A percentile compares a stretch with the other conserved stretches of the same genome.
phyloP scores from a whole-genome alignment of 2,888 invertebrate genomes.

The Microplitis deprimator region DNA sequence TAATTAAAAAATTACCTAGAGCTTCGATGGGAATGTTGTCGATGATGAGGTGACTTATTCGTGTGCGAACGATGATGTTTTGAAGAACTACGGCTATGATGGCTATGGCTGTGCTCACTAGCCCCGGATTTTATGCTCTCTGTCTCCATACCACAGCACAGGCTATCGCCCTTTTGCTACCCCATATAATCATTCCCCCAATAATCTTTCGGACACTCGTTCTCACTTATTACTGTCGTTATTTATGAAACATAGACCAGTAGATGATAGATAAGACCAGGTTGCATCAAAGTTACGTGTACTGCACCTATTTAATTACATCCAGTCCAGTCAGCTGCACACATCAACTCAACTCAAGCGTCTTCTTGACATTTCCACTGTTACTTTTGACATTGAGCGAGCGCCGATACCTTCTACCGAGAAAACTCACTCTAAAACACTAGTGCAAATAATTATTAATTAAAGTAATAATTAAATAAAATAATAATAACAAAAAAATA shows the following conservation, averaged over 20 bases:
- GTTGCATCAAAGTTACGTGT: background rate
- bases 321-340: constrained; percentile 26
- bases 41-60: constrained; percentile 73
- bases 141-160: constrained; percentile 83
- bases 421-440: background rate
- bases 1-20: constrained; percentile 73
- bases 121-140: constrained; percentile 90
- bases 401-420: background rate
- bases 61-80: constrained; percentile 65
- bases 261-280: no score
- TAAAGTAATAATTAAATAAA: constrained; percentile 8
- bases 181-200: constrained; percentile 67
- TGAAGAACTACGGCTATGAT: constrained; percentile 65
- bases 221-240: background rate
- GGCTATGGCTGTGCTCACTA: constrained; percentile 85
- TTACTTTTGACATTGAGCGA: background rate
- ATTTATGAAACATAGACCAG: background rate
- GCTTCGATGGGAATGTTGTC: constrained; percentile 79
- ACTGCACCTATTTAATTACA: background rate
- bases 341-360: constrained; percentile 13
- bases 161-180: constrained; percentile 72
- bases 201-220: constrained; percentile 20
- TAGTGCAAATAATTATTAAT: background rate
- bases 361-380: constrained; percentile 24
- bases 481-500: background rate